These are phyloP conservation scores for Myiothlypis chrysogaster DNA, from an alignment of 2,797 vertebrate genomes.

Conservation along the genomic window DNA sequence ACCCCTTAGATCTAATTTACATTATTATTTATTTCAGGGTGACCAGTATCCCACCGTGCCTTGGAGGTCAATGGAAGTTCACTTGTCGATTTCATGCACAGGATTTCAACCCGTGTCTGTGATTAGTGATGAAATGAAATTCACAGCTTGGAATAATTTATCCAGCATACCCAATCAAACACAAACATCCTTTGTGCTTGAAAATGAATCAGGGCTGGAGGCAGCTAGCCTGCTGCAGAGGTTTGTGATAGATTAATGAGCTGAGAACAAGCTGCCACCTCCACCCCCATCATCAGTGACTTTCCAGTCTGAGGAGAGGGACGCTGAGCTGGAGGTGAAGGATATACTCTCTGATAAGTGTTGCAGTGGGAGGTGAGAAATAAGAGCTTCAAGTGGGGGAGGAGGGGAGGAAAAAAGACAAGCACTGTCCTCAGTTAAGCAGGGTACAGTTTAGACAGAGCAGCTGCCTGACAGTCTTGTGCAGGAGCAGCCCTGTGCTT, in stretches of 20 bases:
- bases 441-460: background rate
- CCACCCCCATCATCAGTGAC: constrained; percentile 8
- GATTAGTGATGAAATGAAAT: constrained; percentile 15
- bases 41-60: background rate
- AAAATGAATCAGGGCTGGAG: constrained; percentile 22
- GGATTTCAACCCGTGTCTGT: background rate
- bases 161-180: constrained; percentile 4
- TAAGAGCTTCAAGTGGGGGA: background rate
- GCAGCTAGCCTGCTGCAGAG: background rate
- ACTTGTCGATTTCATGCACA: background rate
- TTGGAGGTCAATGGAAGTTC: background rate
- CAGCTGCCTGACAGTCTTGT: constrained; percentile 12
- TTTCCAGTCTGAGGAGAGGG: constrained; percentile 15
- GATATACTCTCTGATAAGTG: constrained; percentile 4
- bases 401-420: background rate
- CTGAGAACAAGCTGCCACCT: constrained; percentile 51
- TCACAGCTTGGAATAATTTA: constrained; percentile 7
- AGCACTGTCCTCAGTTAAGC: background rate
- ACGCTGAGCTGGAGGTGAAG: background rate
- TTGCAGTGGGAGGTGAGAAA: constrained; percentile 50
- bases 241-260: constrained; percentile 47
- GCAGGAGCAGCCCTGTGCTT: background rate
- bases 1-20: background rate
- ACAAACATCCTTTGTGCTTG: constrained; percentile 22
- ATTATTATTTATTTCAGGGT: constrained; percentile 3